phyloP scores from a whole-genome alignment of 2,113 vertebrate genomes.

The Gadus chalcogrammus region DNA sequence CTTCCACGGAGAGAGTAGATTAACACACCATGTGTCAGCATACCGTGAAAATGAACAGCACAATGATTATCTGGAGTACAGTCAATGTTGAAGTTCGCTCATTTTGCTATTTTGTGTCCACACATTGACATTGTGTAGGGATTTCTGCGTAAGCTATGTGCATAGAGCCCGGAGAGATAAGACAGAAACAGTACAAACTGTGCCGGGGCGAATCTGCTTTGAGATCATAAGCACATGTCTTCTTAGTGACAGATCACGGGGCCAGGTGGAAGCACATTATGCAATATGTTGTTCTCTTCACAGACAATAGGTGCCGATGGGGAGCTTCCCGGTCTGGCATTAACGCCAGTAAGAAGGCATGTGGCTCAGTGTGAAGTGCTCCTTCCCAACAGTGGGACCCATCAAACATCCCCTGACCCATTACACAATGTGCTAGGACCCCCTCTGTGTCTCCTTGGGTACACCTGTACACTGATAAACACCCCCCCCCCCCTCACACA shows the following conservation, averaged over 20 bases:
- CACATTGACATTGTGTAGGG: too few species aligned
- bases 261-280: neutral
- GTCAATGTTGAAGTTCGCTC: neutral
- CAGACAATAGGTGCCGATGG: slow-evolving; percentile 35
- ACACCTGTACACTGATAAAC: neutral
- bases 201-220: neutral
- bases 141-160: too few species aligned
- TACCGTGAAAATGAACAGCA: too few species aligned
- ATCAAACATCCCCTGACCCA: slow-evolving; percentile 1
- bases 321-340: slow-evolving; percentile 9
- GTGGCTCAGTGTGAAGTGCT: slow-evolving; percentile 12
- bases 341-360: slow-evolving; percentile 7
- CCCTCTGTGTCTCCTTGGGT: neutral
- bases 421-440: slow-evolving; percentile 19
- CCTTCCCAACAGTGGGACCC: slow-evolving; percentile 10
- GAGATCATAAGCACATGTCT: neutral
- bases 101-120: too few species aligned
- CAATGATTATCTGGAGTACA: neutral
- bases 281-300: neutral
- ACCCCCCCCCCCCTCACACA: slow-evolving; percentile 12
- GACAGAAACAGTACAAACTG: neutral
- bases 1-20: too few species aligned
- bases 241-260: slow-evolving; percentile 5
- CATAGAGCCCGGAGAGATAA: neutral
- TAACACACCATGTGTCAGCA: too few species aligned